Percentiles rank a stretch among this genome's conserved stretches.
Conservation (phyloP, 2,113 vertebrate genomes). For the Misgurnus anguillicaudatus region DNA sequence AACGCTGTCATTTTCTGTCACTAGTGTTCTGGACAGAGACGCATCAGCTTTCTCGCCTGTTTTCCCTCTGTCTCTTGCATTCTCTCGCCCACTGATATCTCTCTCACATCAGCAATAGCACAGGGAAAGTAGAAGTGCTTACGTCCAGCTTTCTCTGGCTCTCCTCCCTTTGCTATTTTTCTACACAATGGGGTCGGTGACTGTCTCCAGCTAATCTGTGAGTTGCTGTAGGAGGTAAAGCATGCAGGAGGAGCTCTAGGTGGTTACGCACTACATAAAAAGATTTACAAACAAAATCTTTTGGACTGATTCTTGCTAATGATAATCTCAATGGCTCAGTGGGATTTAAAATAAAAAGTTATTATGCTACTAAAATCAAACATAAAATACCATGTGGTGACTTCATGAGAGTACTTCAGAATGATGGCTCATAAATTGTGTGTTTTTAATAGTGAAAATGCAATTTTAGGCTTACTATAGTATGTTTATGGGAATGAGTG, state of each 20-base stretch:
- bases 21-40: conserved; percentile 39
- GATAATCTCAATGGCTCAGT: no score
- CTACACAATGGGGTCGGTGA: conserved; percentile 20
- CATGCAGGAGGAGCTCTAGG: neutral
- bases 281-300: no score
- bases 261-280: no score
- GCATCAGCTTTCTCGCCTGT: conserved; percentile 39
- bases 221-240: conserved; percentile 38
- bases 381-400: no score
- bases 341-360: no score
- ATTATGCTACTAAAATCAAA: no score
- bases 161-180: conserved; percentile 29
- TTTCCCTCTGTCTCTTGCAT: conserved; percentile 21
- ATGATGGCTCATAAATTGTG: no score
- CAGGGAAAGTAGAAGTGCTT: conserved; percentile 59
- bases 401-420: no score
- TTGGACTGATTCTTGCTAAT: no score
- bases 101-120: conserved; percentile 59
- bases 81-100: conserved; percentile 48
- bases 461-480: no score
- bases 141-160: conserved; percentile 47
- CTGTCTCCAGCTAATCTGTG: conserved; percentile 43
- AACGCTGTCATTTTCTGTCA: conserved; percentile 39
- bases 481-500: no score
- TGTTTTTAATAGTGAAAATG: no score